phyloP scores from a whole-genome alignment of 2,113 vertebrate species.

The Trematomus loennbergii region DNA sequence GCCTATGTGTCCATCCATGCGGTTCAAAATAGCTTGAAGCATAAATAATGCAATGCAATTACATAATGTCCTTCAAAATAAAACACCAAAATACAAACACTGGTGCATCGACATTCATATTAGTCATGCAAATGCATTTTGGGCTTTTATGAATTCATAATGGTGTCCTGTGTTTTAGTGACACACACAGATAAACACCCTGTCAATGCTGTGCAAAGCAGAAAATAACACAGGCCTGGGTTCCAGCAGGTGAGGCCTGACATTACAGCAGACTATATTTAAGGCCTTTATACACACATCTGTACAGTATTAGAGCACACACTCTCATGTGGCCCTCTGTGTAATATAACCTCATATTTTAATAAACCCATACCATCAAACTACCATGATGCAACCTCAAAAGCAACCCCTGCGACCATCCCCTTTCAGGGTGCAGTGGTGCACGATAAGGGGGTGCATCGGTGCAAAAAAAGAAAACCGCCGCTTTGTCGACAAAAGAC shows the following conservation, averaged over 20 bases:
- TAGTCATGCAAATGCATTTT: neutral
- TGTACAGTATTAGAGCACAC: neutral
- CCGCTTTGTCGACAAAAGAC: constrained; percentile 63
- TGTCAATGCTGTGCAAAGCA: constrained; percentile 22
- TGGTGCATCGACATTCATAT: neutral
- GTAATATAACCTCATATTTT: neutral
- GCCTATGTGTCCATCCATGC: constrained; percentile 38
- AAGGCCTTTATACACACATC: constrained; percentile 8
- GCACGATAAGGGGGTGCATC: neutral
- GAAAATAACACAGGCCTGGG: constrained; percentile 28
- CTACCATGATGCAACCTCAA: fast-evolving
- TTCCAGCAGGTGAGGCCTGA: constrained; percentile 24
- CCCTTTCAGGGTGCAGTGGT: neutral
- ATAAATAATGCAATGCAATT: constrained; percentile 48
- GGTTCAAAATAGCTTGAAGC: constrained; percentile 31
- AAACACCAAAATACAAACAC: constrained; percentile 26
- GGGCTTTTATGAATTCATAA: neutral
- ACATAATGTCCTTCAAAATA: constrained; percentile 52
- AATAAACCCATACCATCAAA: neutral
- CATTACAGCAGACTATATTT: neutral
- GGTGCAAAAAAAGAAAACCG: neutral
- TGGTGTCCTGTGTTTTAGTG: neutral
- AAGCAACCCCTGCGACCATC: neutral
- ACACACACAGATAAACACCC: neutral
- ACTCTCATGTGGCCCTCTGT: neutral